Percentiles rank a stretch among this genome's conserved stretches.
Conservation (phyloP, 92 coral and sea anemone species). For the Ricordea florida region DNA sequence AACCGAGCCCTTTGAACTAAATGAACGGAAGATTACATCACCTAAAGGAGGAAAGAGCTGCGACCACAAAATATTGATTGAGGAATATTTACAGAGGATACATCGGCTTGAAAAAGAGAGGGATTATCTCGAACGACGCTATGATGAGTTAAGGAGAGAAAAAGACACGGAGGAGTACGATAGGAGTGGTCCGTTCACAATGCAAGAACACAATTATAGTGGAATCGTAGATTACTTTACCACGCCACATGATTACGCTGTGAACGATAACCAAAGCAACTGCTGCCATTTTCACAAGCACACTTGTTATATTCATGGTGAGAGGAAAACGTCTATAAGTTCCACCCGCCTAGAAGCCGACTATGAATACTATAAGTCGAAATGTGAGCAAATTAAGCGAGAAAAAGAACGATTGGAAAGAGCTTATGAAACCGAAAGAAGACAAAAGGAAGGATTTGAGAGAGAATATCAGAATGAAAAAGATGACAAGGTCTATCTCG, state of each 20-base stretch:
- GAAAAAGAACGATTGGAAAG: conserved; percentile 78
- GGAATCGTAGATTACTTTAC: background rate
- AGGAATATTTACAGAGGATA: conserved; percentile 71
- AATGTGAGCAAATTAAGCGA: conserved; percentile 75
- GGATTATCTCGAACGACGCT: conserved; percentile 69
- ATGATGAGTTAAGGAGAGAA: conserved; percentile 63
- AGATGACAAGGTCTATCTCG: conserved; percentile 62
- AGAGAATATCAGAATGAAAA: conserved; percentile 69
- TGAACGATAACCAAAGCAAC: background rate
- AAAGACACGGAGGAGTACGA: background rate
- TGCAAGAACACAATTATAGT: conserved; percentile 1
- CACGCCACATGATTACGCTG: background rate
- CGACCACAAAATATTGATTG: conserved; percentile 55
- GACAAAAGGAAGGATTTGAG: conserved; percentile 78
- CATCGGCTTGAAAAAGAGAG: conserved; percentile 69
- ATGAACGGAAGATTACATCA: background rate
- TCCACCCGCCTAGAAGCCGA: conserved; percentile 10
- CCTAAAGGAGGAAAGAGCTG: conserved; percentile 50
- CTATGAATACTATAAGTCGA: conserved; percentile 73
- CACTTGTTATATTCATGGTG: background rate
- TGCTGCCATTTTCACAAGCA: background rate
- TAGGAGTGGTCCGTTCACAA: background rate
- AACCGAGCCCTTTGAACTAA: too few relatives aligned
- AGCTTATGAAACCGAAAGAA: conserved; percentile 69
- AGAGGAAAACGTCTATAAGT: background rate